Conservation (phyloP, 2,888 invertebrate species). For the Erebia ligea region DNA sequence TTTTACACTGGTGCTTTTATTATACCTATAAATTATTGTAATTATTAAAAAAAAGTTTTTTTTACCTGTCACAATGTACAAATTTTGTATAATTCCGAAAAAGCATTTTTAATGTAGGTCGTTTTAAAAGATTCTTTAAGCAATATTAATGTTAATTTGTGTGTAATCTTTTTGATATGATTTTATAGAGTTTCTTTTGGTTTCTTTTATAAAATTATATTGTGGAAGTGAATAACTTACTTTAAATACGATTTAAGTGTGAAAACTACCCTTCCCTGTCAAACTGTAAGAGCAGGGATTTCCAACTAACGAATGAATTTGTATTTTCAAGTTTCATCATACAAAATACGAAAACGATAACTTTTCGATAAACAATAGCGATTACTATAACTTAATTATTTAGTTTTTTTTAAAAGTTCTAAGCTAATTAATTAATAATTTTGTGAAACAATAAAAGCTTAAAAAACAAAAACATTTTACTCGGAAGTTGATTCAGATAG, state of each 20-base stretch:
- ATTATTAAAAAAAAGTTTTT: slow-evolving; percentile 21
- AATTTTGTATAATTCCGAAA: slow-evolving; percentile 59
- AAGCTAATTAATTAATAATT: too few species aligned
- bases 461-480: too few species aligned
- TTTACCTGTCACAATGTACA: slow-evolving; percentile 50
- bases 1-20: slow-evolving; percentile 58
- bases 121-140: slow-evolving; percentile 46
- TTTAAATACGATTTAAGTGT: not conserved
- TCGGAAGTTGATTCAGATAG: too few species aligned
- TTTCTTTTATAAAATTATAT: slow-evolving; percentile 36
- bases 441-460: too few species aligned
- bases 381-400: too few species aligned
- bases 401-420: too few species aligned
- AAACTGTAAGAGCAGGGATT: not conserved
- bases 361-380: too few species aligned
- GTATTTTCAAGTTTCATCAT: not conserved
- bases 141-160: slow-evolving; percentile 41
- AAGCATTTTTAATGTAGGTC: slow-evolving; percentile 67
- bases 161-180: slow-evolving; percentile 42
- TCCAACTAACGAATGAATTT: not conserved
- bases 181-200: slow-evolving; percentile 31
- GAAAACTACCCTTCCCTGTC: not conserved
- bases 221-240: slow-evolving; percentile 28
- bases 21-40: slow-evolving; percentile 23
- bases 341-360: not conserved